Evolutionary conservation across 2,797 vertebrate species (phyloP).

Genomic region (Salarias fasciatus): DNA sequence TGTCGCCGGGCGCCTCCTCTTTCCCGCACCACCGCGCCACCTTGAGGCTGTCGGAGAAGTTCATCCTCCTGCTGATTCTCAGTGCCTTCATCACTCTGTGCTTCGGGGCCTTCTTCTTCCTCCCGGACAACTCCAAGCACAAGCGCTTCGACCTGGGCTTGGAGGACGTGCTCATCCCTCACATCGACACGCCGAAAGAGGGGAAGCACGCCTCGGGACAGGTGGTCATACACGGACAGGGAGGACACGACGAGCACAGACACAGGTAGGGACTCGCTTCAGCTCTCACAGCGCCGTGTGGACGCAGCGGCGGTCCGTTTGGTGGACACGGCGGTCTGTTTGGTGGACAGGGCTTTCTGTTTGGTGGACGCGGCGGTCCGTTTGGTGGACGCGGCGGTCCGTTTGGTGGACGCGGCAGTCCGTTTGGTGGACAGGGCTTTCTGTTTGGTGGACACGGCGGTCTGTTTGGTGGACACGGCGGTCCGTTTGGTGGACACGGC

Average conservation of each 20-base stretch:
- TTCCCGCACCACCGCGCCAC: slow-evolving; percentile 97
- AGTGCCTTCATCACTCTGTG: slow-evolving; percentile 99
- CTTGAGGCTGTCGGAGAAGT: slow-evolving; percentile 97
- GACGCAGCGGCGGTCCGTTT: too few relatives aligned
- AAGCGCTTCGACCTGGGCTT: slow-evolving; percentile 97
- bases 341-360: too few relatives aligned
- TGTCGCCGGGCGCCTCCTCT: slow-evolving; percentile 91
- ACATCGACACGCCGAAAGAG: slow-evolving; percentile 91
- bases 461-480: too few relatives aligned
- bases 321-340: too few relatives aligned
- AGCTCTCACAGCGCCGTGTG: too few relatives aligned
- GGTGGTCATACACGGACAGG: slow-evolving; percentile 92
- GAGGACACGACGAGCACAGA: slow-evolving; percentile 90
- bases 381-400: too few relatives aligned
- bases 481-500: too few relatives aligned
- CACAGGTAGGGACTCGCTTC: slow-evolving; percentile 94
- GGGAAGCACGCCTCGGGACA: slow-evolving; percentile 87
- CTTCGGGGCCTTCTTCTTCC: slow-evolving; percentile 98
- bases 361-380: too few relatives aligned
- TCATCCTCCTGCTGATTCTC: slow-evolving; percentile 98
- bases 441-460: too few relatives aligned
- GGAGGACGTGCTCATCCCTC: slow-evolving; percentile 97
- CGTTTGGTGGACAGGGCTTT: too few relatives aligned
- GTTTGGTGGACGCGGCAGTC: too few relatives aligned
- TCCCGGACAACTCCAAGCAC: slow-evolving; percentile 98